Conservation (phyloP, 1,140 invertebrate species). For the Drosophila aff. region DNA sequence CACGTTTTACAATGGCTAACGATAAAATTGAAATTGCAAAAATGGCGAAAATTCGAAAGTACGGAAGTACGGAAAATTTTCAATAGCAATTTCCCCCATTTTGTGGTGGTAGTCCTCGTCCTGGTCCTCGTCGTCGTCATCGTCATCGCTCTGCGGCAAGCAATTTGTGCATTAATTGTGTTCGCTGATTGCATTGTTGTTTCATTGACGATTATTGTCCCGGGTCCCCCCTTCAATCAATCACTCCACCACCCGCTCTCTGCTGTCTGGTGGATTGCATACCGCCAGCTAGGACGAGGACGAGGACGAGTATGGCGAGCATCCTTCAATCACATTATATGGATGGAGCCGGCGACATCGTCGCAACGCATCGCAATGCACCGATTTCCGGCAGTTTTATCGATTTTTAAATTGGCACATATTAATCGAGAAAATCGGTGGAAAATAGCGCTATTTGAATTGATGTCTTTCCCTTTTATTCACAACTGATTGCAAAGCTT, state of each 20-base stretch:
- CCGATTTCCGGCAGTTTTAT: constrained; percentile 50
- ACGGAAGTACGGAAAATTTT: background rate
- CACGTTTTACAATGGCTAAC: constrained; percentile 1
- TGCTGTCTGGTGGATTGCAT: constrained; percentile 7
- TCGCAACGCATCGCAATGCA: constrained; percentile 3
- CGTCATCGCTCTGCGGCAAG: constrained; percentile 50
- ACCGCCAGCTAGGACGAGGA: background rate
- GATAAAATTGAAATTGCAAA: constrained; percentile 13
- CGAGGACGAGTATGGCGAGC: background rate
- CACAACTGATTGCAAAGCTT: background rate
- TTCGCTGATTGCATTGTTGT: constrained; percentile 72
- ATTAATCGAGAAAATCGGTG: constrained; percentile 49
- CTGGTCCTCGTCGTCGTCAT: constrained; percentile 7
- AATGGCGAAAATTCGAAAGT: constrained; percentile 5
- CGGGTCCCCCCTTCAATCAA: constrained; percentile 9
- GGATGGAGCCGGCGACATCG: constrained; percentile 5
- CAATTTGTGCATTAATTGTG: constrained; percentile 79
- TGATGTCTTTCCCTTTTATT: background rate
- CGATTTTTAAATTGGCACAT: constrained; percentile 70
- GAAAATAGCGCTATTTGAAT: constrained; percentile 1
- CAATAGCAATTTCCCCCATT: constrained; percentile 21
- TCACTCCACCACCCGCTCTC: constrained; percentile 6
- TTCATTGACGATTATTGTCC: constrained; percentile 33
- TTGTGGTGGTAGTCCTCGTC: constrained; percentile 1
- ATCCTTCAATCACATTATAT: constrained; percentile 35